Base-by-base conservation (phyloP, 92 coral and sea anemone genomes). In the Porites cylindrica region DNA sequence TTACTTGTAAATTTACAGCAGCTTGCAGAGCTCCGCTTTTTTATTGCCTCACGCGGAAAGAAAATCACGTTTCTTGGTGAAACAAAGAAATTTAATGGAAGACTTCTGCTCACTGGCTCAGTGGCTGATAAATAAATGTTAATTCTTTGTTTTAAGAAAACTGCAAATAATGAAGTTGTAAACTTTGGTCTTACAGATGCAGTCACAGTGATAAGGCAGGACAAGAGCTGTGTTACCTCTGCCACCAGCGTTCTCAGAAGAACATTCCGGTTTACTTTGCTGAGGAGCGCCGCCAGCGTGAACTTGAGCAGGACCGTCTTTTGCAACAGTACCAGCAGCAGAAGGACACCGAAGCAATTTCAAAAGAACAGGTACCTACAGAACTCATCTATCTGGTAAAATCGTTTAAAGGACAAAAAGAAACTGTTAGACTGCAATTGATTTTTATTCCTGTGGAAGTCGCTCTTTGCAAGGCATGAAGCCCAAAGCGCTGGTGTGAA, bases 241-340 rank as follows among this genome's bases (percentile, higher is more conserved):
- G 99, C 53, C 99, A 97, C 60, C 99, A 97, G 79, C 96, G 99
- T 14, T 82, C 98, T 12, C 98, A 93, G 84, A 93, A 94, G 71
- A 97, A 97, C 81, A 78, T 97, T 18, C 98, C 99, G 8, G 90
- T 97, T 70, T 97, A 95, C 85, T 85, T 97, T 62, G 60, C 90
- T 2, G 98, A 97, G 76, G 98, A 97, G 70, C 89, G 92, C 10
- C 90, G 93, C 12, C 91, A 81, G 56, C 92, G 92, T 47, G 98
- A 97, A 71, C 91, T 93, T 70, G 98, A 97, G 53, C 93, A 95
- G 64, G 99, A 97, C 54, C 90, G 96, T 21, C 81, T 96, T 8
- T 84, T 97, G n/a, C 98, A 95, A 77, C 97, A 97, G 29, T 97
- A 97, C 79, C 99, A 97, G 72, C 96, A 95, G 24, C 94, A 96